These are phyloP conservation scores for Rhopalosiphum maidis DNA, from an alignment of 1,140 invertebrate species.

Conservation along the genomic window DNA sequence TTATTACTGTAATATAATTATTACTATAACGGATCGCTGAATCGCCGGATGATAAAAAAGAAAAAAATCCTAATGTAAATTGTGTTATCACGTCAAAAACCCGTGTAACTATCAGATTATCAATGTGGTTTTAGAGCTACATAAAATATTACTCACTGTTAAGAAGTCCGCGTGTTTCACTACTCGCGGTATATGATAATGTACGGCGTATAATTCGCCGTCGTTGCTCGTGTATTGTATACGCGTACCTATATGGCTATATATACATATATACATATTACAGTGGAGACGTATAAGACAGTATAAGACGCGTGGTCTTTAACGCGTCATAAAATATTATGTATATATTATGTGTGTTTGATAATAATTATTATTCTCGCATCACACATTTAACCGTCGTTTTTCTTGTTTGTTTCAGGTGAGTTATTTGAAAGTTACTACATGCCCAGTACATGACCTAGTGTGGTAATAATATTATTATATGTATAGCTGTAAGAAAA, in stretches of 20 bases:
- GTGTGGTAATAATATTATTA: neutral
- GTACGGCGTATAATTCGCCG: neutral
- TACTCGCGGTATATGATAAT: neutral
- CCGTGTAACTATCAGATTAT: neutral
- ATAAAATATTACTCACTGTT: neutral
- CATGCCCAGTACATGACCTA: no score
- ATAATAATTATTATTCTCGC: neutral
- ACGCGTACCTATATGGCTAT: no score
- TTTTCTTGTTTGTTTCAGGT: slow-evolving; percentile 38
- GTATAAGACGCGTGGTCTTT: no score
- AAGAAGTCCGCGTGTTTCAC: neutral
- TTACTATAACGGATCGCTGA: neutral
- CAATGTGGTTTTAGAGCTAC: neutral
- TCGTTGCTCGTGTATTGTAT: neutral
- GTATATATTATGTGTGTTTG: neutral
- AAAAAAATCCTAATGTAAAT: neutral
- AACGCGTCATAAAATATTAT: neutral
- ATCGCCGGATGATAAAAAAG: neutral
- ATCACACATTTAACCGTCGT: neutral
- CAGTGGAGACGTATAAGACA: no score
- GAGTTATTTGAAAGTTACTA: neutral
- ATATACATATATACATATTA: neutral
- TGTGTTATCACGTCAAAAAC: neutral
- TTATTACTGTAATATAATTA: neutral
- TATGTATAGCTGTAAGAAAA: neutral